Base-by-base conservation (phyloP, 2,888 invertebrate genomes). In the Laspeyria flexula region DNA sequence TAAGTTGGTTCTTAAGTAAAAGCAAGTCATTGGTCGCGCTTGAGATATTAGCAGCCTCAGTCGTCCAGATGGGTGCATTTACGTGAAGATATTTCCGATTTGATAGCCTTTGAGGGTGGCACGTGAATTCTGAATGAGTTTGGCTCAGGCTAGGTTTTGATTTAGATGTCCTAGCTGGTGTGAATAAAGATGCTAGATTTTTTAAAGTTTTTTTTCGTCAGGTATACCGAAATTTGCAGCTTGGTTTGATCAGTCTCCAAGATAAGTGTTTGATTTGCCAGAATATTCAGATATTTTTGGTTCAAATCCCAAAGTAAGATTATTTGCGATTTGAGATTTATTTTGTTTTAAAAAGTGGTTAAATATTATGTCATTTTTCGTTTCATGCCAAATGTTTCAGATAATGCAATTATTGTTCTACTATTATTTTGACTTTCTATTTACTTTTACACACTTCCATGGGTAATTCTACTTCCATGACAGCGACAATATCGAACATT, bases 11-110 rank as follows among this genome's bases (percentile, higher is more conserved):
- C 75, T 79, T 79, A 79, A 81, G 79, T 75, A 78, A 85, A 85
- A 81, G 81, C 77, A 71, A 78, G 79, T 81, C 77, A 79, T 79
- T 83, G 85, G 86, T 83, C 80, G 73, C 85, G 81, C 78, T 84
- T 90, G 90, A 91, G 90, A 90, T 90, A 91, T 91, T 89, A 90
- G 88, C 80, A 86, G 85, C 79, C 79, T 77, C 77, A 73, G 74
- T 62, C 56, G 73, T 71, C 79, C 79, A 86, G 86, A 87, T 85
- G 87, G 82, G 81, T 86, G 89, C 86, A 86, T 86, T 87, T 82
- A 85, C 73, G 77, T 77, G 75, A 83, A 86, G 88, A 86, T 88
- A 83, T 84, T 86, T 79, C 77, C 77, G 79, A 73, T 81, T 80
- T 82, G 89, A 88, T 89, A 89, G 82, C 81, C 84, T 86, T 87